Base-by-base conservation (phyloP, 2,888 invertebrate species). In the Loripinus fragilis region DNA sequence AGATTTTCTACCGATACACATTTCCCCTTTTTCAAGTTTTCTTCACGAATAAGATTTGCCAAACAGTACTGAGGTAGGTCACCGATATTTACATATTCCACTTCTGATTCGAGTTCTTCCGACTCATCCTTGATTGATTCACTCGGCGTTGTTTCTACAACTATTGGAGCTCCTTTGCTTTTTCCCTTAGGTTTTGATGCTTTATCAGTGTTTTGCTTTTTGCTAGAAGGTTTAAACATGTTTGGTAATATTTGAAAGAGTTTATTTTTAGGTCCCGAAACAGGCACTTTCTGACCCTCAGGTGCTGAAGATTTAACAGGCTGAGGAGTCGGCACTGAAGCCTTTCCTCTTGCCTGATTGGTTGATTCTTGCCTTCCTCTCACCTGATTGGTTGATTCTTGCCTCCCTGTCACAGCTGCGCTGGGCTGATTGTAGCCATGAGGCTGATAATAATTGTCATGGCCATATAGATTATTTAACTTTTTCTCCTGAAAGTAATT, bases 401-500 rank as follows among this genome's bases (percentile, higher is more conserved):
- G 74, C 48, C 76, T 65, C 67, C 48, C 65, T 65, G 55, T 45
- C 28, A 65, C 71, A 35, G 64, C 65, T 38, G 71, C 45, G 42
- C 74, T 60, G 15, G 74, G 33, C 45, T 78, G 80, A 42, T 67
- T 69, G 74, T 83, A 84, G 38, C 76, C 72, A 60, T 81, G 77
- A 33, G 87, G 85, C 71, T 83, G 76, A 33, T 85, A 86, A 74
- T 85, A 85, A 81, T 87, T 87, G 71, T 86, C 85, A 69, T 80
- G 81, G 28, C 81, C 81, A 73, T 86, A 87, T 42, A 81, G 79
- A 42, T 80, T 83, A 65, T 87, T 86, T 8, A 87, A 76, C 50
- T 83, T 81, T 72, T 87, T 87, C 48, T 86, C 77, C 70, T 87
- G 85, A 78, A 87, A 87, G 68, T 87, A 87, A 30, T 86, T 85